phyloP scores from a whole-genome alignment of 2,113 vertebrate species.

The Neogobius melanostomus region DNA sequence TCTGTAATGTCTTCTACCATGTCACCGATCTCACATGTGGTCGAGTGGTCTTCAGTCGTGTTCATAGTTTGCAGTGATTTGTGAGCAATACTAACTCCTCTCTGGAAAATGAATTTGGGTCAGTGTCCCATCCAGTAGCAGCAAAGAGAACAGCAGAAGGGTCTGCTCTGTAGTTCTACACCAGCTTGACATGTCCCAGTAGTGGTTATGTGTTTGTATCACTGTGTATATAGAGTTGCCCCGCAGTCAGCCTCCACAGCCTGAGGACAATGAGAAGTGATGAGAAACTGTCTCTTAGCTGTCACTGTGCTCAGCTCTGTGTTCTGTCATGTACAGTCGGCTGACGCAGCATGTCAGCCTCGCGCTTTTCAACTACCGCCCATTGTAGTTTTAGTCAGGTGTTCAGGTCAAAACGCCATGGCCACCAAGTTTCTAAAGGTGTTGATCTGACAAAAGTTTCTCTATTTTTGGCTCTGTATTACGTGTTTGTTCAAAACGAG shows the following conservation, averaged over 20 bases:
- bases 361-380: slow-evolving; percentile 8
- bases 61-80: neutral
- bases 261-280: slow-evolving; percentile 56
- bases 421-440: too few species aligned
- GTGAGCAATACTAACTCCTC: too few species aligned
- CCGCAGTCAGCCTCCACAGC: slow-evolving; percentile 48
- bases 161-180: neutral
- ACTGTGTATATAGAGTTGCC: slow-evolving; percentile 17
- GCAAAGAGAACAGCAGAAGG: too few species aligned
- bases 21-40: too few species aligned
- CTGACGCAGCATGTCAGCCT: slow-evolving; percentile 44
- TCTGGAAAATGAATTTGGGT: too few species aligned
- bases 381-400: neutral
- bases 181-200: slow-evolving; percentile 5
- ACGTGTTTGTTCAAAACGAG: neutral
- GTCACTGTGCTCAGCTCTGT: slow-evolving; percentile 21
- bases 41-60: too few species aligned
- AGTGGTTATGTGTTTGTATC: slow-evolving; percentile 16
- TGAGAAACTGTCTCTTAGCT: slow-evolving; percentile 43
- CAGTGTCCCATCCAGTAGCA: too few species aligned
- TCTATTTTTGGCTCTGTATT: too few species aligned
- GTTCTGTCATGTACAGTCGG: slow-evolving; percentile 17
- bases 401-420: neutral
- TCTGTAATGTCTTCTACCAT: too few species aligned
- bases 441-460: too few species aligned